Base-by-base conservation (phyloP, 2,797 vertebrate genomes). In the Clarias platycephalus region DNA sequence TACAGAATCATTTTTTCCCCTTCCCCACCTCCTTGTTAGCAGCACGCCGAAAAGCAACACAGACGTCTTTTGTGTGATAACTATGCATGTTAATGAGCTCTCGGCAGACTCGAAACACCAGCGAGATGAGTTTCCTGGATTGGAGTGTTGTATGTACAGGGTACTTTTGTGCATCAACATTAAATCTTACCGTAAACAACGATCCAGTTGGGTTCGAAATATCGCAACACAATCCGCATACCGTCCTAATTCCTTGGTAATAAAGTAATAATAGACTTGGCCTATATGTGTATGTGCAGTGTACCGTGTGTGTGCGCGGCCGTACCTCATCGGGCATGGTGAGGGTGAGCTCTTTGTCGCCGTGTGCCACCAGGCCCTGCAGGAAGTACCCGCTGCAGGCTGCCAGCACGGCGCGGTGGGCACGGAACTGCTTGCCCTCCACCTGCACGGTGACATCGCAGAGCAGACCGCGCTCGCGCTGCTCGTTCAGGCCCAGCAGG, bases 401-500 rank as follows among this genome's bases (percentile, higher is more conserved):
- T 2, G 98, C 98, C 95, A 99, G 95, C 90, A 99, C 98, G 84
- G 98, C 96, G 88, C 98, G 95, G 95, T 99, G 98, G 92, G 97
- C 98, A 67, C 97, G 97, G 94, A 99, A 99, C 94, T 99, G 97
- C 94, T 97, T 98, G 87, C 97, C 97, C 91, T 98, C 97, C 94
- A 97, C 98, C 87, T 97, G 95, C 94, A 99, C 94, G n/a, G 97
- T 99, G 94, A 99, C 97, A 94, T 99, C 98, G 94, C 98, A 99
- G 95, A 99, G 97, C 96, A 99, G 96, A 93, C 97, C 97, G 95
- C 97, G 97, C 93, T 98, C 97, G 92, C 98, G 97, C 93, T 99
- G 98, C 96, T 98, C 97, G 94, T 99, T 98, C 94, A 99, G 97
- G 95, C 97, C 97, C 95, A 98, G 96, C 95, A 99, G 97, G 96